Evolutionary conservation across 2,113 vertebrate species (phyloP).

Genomic region (Lucifuga dentata): DNA sequence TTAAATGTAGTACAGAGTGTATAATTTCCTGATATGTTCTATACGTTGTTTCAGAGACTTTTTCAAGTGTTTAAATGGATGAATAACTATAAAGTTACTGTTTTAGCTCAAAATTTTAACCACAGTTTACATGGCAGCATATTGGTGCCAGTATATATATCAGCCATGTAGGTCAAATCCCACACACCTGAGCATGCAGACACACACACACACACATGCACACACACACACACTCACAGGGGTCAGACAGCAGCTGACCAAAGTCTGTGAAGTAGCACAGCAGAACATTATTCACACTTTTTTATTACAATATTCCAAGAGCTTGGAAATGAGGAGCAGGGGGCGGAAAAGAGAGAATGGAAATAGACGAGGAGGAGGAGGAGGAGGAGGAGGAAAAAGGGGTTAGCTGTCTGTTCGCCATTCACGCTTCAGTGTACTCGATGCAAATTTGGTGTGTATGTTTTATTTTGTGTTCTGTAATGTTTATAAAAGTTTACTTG

Average conservation of each 20-base stretch:
- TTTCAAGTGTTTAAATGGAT: too few species aligned
- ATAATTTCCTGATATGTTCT: too few species aligned
- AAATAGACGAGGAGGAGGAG: neutral
- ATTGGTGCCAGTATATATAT: neutral
- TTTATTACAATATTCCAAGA: constrained; percentile 33
- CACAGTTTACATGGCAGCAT: too few species aligned
- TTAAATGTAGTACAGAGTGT: too few species aligned
- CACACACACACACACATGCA: constrained; percentile 1
- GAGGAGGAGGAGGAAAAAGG: neutral
- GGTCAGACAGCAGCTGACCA: constrained; percentile 46
- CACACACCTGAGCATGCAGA: neutral
- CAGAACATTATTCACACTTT: constrained; percentile 46
- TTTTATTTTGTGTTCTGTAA: constrained; percentile 26
- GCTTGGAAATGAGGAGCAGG: constrained; percentile 6
- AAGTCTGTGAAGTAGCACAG: constrained; percentile 23
- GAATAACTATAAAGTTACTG: too few species aligned
- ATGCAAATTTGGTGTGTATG: constrained; percentile 8
- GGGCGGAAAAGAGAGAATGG: too few species aligned
- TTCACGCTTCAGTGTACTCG: constrained; percentile 29
- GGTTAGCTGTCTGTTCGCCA: constrained; percentile 15
- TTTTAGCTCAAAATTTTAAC: too few species aligned
- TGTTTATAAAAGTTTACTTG: constrained; percentile 15
- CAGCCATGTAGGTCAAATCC: neutral
- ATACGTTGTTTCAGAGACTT: too few species aligned
- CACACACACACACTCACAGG: too few species aligned